phyloP scores from a whole-genome alignment of 2,888 invertebrate genomes.

The Timema podura region DNA sequence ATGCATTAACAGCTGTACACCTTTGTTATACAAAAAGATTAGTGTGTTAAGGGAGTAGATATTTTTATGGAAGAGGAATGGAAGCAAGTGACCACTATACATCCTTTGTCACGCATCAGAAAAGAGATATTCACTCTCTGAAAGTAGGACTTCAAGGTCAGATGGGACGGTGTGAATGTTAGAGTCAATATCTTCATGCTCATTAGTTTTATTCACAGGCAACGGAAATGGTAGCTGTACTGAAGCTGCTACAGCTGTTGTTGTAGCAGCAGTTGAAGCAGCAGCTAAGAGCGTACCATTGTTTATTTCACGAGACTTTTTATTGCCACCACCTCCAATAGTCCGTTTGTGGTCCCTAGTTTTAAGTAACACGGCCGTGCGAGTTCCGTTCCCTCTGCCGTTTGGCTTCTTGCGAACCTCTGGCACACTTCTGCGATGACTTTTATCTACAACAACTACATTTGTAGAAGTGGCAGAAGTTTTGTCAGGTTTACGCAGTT shows the following conservation, averaged over 20 bases:
- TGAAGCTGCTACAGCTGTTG: conserved; percentile 11
- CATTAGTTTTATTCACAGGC: background rate
- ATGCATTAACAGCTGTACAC: background rate
- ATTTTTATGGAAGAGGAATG: conserved; percentile 21
- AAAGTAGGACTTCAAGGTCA: conserved; percentile 56
- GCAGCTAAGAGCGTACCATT: conserved; percentile 7
- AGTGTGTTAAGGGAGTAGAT: background rate
- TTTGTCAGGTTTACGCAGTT: conserved; percentile 68
- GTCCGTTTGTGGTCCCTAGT: conserved; percentile 23
- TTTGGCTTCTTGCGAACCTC: conserved; percentile 16
- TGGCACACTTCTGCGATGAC: conserved; percentile 9
- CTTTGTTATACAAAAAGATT: background rate
- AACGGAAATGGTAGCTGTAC: conserved; percentile 19
- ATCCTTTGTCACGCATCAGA: conserved; percentile 47
- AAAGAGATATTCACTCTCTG: conserved; percentile 55
- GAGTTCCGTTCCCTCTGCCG: conserved; percentile 14
- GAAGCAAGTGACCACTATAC: conserved; percentile 17
- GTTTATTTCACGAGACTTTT: background rate
- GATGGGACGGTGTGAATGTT: conserved; percentile 59
- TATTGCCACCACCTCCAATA: background rate
- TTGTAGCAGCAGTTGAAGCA: conserved; percentile 12
- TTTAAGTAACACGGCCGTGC: conserved; percentile 24
- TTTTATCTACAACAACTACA: conserved; percentile 53
- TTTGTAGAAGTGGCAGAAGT: conserved; percentile 38
- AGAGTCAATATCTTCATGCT: conserved; percentile 47